These are phyloP conservation scores for Tachina fera DNA, from an alignment of 2,888 invertebrate species.

Conservation along the genomic window DNA sequence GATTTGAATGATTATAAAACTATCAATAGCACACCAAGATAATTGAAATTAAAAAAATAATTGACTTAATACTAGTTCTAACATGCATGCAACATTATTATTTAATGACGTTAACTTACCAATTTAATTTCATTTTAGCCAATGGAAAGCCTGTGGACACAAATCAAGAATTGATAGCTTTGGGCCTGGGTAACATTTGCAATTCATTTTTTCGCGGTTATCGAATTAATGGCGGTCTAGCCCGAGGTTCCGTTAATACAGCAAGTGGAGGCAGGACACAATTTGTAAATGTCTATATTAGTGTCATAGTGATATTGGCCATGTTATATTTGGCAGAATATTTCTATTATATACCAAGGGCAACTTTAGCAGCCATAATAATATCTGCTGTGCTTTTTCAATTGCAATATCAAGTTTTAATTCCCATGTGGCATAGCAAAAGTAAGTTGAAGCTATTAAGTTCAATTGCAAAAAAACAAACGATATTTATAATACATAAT, in stretches of 20 bases:
- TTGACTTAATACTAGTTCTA: no score
- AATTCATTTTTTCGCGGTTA: constrained; percentile 93
- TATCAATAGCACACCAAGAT: no score
- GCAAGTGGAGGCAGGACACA: constrained; percentile 94
- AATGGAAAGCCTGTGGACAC: constrained; percentile 91
- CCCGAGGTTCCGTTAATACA: constrained; percentile 92
- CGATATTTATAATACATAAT: background rate
- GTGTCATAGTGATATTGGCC: constrained; percentile 90
- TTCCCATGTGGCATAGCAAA: constrained; percentile 93
- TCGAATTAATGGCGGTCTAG: constrained; percentile 90
- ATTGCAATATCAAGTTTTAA: constrained; percentile 92
- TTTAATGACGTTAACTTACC: background rate
- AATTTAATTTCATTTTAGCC: constrained; percentile 79
- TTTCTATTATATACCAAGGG: constrained; percentile 92
- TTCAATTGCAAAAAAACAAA: background rate
- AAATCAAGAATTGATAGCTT: constrained; percentile 93
- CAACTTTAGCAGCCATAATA: constrained; percentile 93
- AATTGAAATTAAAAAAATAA: no score
- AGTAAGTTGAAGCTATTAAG: constrained; percentile 84
- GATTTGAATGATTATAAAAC: no score
- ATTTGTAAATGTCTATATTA: constrained; percentile 90
- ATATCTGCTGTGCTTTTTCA: constrained; percentile 95
- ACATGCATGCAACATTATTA: background rate
- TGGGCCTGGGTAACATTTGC: constrained; percentile 89
- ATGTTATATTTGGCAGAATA: constrained; percentile 92